These are phyloP conservation scores for Catharus bicknelli DNA, from an alignment of 2,113 vertebrate species.

Conservation along the genomic window DNA sequence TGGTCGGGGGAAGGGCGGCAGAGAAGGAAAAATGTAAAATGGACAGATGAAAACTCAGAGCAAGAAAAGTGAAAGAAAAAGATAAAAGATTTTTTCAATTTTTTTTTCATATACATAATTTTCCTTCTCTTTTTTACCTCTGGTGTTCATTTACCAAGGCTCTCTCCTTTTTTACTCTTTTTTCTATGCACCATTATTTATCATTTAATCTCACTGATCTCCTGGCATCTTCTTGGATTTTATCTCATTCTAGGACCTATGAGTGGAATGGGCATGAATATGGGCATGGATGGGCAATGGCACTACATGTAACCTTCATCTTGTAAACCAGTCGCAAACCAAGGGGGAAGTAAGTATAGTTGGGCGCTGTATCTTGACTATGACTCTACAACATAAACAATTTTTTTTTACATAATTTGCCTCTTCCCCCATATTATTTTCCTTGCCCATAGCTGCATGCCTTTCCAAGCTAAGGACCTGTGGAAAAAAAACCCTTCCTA, in stretches of 20 bases:
- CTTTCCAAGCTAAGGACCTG: constrained; percentile 81
- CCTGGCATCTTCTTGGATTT: constrained; percentile 85
- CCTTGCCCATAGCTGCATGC: constrained; percentile 82
- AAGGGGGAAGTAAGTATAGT: constrained; percentile 98
- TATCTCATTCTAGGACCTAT: constrained; percentile 98
- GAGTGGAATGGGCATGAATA: constrained; percentile 99
- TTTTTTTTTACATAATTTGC: constrained; percentile 66
- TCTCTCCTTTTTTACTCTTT: constrained; percentile 30
- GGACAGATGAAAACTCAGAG: not conserved
- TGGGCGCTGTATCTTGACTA: constrained; percentile 69
- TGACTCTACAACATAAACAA: constrained; percentile 53
- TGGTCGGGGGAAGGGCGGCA: fast-evolving
- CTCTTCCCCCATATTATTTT: constrained; percentile 71
- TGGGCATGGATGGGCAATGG: constrained; percentile 99
- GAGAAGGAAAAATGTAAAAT: constrained; percentile 13
- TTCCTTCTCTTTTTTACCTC: not conserved
- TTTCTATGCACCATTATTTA: constrained; percentile 34
- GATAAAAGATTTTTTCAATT: not conserved
- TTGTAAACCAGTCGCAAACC: constrained; percentile 95
- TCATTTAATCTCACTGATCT: constrained; percentile 75
- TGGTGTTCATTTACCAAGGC: constrained; percentile 56
- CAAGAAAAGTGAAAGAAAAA: not conserved
- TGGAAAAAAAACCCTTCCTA: constrained; percentile 51
- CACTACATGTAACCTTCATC: constrained; percentile 99
- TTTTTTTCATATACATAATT: constrained; percentile 41